phyloP scores from a whole-genome alignment of 2,113 vertebrate genomes.

The Python bivittatus region DNA sequence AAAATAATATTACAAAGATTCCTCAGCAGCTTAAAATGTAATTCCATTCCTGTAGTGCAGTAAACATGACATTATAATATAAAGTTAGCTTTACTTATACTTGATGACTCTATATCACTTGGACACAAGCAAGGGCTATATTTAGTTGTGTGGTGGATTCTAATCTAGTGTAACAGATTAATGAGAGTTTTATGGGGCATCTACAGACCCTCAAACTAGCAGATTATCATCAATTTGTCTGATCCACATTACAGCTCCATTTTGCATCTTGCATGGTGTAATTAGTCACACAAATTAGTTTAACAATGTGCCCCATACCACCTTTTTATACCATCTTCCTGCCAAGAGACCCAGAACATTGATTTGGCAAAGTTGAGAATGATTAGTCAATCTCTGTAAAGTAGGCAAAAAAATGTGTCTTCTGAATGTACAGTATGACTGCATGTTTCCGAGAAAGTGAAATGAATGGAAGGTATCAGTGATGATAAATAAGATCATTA shows the following conservation, averaged over 20 bases:
- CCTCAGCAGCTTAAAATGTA: no score
- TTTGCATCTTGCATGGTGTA: neutral
- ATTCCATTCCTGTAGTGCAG: no score
- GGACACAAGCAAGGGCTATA: neutral
- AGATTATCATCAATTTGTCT: neutral
- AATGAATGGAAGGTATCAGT: constrained; percentile 8
- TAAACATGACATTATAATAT: no score
- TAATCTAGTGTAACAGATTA: neutral
- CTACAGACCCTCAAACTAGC: neutral
- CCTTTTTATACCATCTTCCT: neutral
- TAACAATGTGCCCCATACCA: neutral
- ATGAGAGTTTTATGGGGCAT: neutral
- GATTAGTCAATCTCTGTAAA: neutral
- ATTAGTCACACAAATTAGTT: neutral
- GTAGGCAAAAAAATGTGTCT: neutral
- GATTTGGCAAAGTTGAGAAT: neutral
- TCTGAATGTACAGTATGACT: neutral
- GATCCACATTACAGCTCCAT: neutral
- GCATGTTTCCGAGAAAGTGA: constrained; percentile 6
- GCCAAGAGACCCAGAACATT: neutral
- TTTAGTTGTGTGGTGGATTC: neutral
- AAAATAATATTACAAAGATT: no score
- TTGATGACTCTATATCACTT: neutral
- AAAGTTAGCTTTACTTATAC: neutral
- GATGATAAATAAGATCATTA: constrained; percentile 31